Evolutionary conservation across 2,113 vertebrate species (phyloP).

Genomic region (Tyto alba): DNA sequence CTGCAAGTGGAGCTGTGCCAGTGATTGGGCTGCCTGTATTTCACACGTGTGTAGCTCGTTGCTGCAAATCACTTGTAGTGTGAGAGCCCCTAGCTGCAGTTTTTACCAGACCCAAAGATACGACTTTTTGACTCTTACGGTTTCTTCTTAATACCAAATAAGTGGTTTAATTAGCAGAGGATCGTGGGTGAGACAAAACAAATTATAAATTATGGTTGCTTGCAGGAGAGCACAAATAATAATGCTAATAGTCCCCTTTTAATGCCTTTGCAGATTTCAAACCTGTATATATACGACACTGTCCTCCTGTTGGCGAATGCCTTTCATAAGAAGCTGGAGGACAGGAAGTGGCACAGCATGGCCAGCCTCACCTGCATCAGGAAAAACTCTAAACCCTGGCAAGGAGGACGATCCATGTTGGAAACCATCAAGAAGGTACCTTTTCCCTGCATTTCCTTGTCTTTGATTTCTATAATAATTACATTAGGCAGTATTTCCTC

Average conservation of each 20-base stretch:
- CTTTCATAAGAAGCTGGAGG: slow-evolving; percentile 97
- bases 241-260: not conserved
- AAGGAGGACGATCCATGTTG: slow-evolving; percentile 95
- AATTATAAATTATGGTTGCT: not conserved
- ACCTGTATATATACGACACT: slow-evolving; percentile 95
- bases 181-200: not conserved
- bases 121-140: not conserved
- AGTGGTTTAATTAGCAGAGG: not conserved
- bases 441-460: not conserved
- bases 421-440: slow-evolving; percentile 96
- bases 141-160: not conserved
- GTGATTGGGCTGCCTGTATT: not conserved
- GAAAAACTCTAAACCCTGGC: slow-evolving; percentile 97
- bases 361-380: slow-evolving; percentile 97
- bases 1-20: not conserved
- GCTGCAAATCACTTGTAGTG: not conserved
- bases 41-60: not conserved
- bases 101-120: not conserved
- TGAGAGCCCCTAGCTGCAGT: not conserved
- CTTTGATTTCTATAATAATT: not conserved
- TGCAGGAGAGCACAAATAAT: not conserved
- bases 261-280: slow-evolving; percentile 85
- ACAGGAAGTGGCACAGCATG: slow-evolving; percentile 99
- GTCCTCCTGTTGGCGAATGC: slow-evolving; percentile 94
- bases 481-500: not conserved